Percentiles rank a stretch among this genome's conserved stretches.
phyloP scores from a whole-genome alignment of 2,797 vertebrate genomes.

The Nannoperca obscura region DNA sequence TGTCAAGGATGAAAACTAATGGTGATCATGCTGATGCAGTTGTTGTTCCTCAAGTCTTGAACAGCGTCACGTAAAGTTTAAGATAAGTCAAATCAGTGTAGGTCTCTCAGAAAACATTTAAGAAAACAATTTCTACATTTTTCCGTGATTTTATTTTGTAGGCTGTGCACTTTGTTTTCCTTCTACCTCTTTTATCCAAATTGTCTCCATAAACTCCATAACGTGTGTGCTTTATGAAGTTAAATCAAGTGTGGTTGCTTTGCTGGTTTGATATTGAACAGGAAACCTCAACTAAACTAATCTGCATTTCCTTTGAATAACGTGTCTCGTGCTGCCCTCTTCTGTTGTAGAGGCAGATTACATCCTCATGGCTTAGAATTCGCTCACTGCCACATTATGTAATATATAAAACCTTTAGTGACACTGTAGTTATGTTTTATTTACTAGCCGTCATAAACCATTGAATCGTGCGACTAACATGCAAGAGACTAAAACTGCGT shows the following conservation, averaged over 20 bases:
- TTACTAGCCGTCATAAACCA: too few species aligned
- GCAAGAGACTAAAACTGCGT: background rate
- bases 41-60: background rate
- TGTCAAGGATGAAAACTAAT: background rate
- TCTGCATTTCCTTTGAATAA: slow-evolving; percentile 20
- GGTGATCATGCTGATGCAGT: background rate
- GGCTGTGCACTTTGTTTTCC: background rate
- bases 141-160: background rate
- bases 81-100: background rate
- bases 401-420: slow-evolving; percentile 6
- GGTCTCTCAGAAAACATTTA: background rate
- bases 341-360: slow-evolving; percentile 52
- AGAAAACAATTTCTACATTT: background rate
- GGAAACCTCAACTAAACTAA: slow-evolving; percentile 9
- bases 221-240: background rate
- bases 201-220: background rate
- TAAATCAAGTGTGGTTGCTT: too few species aligned
- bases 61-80: background rate
- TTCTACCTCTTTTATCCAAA: background rate
- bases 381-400: slow-evolving; percentile 28
- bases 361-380: slow-evolving; percentile 9
- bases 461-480: background rate
- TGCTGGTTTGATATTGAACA: background rate
- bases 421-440: background rate
- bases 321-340: slow-evolving; percentile 76